These are phyloP conservation scores for Epinephelus coioides DNA, from an alignment of 2,797 vertebrate species.

Conservation along the genomic window DNA sequence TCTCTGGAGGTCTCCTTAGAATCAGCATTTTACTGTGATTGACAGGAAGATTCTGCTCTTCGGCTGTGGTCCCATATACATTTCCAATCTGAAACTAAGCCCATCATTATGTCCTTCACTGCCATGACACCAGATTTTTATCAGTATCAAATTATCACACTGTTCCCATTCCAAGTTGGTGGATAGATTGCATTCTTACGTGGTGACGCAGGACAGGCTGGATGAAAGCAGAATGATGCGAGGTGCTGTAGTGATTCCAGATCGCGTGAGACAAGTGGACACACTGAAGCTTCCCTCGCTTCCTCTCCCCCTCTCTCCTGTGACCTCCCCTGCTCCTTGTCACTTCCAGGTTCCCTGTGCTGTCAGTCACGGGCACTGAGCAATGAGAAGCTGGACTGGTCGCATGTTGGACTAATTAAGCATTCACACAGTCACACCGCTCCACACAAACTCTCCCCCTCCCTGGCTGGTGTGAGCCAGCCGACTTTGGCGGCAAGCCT, in stretches of 20 bases:
- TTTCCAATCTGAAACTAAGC: conserved; percentile 66
- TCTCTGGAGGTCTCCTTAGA: conserved; percentile 36
- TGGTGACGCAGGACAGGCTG: conserved; percentile 58
- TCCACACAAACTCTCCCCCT: conserved; percentile 50
- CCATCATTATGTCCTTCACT: conserved; percentile 65
- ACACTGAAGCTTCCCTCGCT: conserved; percentile 31
- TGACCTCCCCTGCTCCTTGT: conserved; percentile 69
- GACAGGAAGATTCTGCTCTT: conserved; percentile 53
- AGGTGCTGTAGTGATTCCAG: conserved; percentile 67
- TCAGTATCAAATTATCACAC: conserved; percentile 76
- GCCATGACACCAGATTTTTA: conserved; percentile 75
- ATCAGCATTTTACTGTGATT: conserved; percentile 47
- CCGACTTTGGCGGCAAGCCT: conserved; percentile 65
- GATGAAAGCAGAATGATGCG: conserved; percentile 62
- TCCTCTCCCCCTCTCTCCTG: conserved; percentile 33
- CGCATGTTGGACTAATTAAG: conserved; percentile 80
- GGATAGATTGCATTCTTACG: conserved; percentile 73
- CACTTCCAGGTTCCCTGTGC: conserved; percentile 62
- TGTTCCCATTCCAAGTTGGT: conserved; percentile 64
- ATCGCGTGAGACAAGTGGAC: conserved; percentile 80
- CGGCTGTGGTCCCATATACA: conserved; percentile 64
- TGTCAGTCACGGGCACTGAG: conserved; percentile 66
- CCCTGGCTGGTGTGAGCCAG: conserved; percentile 59
- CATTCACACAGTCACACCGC: conserved; percentile 63
- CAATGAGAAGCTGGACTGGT: conserved; percentile 45